Conservation (phyloP, 1,140 invertebrate genomes). For the Dendrolimus kikuchii region DNA sequence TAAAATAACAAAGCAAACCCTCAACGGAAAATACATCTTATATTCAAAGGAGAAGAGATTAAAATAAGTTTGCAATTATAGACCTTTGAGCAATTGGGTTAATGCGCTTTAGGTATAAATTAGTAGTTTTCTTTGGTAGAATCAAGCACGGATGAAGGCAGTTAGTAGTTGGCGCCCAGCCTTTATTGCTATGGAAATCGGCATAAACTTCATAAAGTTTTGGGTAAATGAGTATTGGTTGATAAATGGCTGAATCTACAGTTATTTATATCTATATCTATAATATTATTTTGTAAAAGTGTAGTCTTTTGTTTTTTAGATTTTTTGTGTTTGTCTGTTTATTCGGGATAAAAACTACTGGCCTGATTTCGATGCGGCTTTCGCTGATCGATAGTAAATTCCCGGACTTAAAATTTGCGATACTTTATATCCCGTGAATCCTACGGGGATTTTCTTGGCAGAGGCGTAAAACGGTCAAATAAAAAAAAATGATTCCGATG, state of each 20-base stretch:
- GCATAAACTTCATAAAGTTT: conserved; percentile 9
- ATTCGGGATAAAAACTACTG: no score
- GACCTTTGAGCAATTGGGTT: conserved; percentile 26
- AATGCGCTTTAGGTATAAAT: conserved; percentile 35
- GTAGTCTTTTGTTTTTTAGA: no score
- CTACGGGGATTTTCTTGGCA: no score
- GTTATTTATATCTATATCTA: no score
- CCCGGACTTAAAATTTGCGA: no score
- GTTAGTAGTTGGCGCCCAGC: conserved; percentile 30
- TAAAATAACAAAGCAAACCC: conserved; percentile 17
- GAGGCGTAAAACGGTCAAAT: no score
- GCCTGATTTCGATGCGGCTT: no score
- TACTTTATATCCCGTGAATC: no score
- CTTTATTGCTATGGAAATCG: conserved; percentile 18
- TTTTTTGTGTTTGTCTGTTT: no score
- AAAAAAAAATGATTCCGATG: no score
- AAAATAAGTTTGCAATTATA: not conserved
- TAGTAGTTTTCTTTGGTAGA: conserved; percentile 30
- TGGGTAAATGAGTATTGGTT: conserved; percentile 15
- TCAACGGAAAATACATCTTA: conserved; percentile 9
- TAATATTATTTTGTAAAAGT: no score
- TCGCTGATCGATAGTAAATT: no score
- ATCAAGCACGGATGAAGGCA: conserved; percentile 31
- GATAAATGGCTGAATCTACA: not conserved
- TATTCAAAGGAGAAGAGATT: not conserved